Evolutionary conservation across 2,888 invertebrate species (phyloP).

Genomic region (Tineola bisselliella): DNA sequence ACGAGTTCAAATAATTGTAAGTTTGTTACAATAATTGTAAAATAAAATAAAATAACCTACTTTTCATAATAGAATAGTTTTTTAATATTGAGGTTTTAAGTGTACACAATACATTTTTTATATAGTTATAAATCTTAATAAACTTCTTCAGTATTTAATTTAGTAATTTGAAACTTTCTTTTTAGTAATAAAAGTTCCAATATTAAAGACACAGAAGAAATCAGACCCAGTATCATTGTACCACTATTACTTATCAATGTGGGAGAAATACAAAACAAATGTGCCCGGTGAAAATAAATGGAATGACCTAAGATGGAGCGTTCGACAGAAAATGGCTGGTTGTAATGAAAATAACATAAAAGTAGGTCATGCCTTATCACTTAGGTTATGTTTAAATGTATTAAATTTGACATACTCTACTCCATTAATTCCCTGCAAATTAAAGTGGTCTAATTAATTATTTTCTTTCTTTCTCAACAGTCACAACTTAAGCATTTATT

Average conservation of each 20-base stretch:
- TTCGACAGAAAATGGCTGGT: conserved; percentile 75
- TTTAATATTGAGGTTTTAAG: too few relatives aligned
- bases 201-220: conserved; percentile 51
- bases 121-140: not conserved
- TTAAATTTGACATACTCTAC: too few relatives aligned
- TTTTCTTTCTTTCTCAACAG: too few relatives aligned
- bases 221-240: conserved; percentile 81
- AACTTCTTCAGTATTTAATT: not conserved
- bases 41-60: too few relatives aligned
- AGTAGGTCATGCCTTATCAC: too few relatives aligned
- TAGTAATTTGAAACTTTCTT: conserved; percentile 15
- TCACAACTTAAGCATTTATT: too few relatives aligned
- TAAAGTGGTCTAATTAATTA: too few relatives aligned
- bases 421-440: too few relatives aligned
- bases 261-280: conserved; percentile 75
- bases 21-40: too few relatives aligned
- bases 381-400: too few relatives aligned
- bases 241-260: conserved; percentile 78
- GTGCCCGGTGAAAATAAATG: conserved; percentile 79
- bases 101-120: too few relatives aligned
- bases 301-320: conserved; percentile 73
- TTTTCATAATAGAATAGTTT: too few relatives aligned
- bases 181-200: conserved; percentile 71
- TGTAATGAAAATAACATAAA: conserved; percentile 24
- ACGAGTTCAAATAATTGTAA: conserved; percentile 42